Conservation (phyloP, 2,888 invertebrate genomes). For the Thymelicus sylvestris region DNA sequence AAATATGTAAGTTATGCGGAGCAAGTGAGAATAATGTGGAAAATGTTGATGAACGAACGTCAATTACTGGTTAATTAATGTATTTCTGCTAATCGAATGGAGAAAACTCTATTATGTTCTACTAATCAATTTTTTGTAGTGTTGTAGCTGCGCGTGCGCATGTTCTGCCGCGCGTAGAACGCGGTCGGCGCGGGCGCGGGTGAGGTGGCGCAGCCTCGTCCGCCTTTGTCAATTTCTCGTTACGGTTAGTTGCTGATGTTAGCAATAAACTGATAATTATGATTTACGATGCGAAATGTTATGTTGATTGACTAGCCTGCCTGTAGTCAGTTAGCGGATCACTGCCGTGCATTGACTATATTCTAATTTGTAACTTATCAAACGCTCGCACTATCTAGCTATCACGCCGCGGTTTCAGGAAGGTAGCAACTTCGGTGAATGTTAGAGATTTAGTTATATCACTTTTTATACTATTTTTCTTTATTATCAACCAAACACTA, state of each 20-base stretch:
- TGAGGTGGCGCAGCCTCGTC: neutral
- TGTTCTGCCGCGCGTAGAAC: no score
- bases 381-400: neutral
- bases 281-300: conserved; percentile 23
- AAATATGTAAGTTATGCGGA: conserved; percentile 3
- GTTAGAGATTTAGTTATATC: no score
- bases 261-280: conserved; percentile 28
- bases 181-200: neutral
- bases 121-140: conserved; percentile 27
- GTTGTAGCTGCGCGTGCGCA: neutral
- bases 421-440: no score
- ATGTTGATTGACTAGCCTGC: conserved; percentile 8
- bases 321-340: neutral
- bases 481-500: no score
- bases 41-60: neutral
- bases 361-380: neutral
- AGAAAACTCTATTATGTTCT: conserved; percentile 32
- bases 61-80: conserved; percentile 26
- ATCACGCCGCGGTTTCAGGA: no score
- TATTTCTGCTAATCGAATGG: conserved; percentile 28
- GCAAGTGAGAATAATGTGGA: conserved; percentile 6
- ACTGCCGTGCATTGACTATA: no score
- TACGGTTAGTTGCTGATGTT: conserved; percentile 33
- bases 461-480: no score
- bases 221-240: conserved; percentile 38